Evolutionary conservation across 2,888 invertebrate genomes (phyloP), one percentile per base, ranked within the genome.

Genomic region (Drosophila meridiana): DNA sequence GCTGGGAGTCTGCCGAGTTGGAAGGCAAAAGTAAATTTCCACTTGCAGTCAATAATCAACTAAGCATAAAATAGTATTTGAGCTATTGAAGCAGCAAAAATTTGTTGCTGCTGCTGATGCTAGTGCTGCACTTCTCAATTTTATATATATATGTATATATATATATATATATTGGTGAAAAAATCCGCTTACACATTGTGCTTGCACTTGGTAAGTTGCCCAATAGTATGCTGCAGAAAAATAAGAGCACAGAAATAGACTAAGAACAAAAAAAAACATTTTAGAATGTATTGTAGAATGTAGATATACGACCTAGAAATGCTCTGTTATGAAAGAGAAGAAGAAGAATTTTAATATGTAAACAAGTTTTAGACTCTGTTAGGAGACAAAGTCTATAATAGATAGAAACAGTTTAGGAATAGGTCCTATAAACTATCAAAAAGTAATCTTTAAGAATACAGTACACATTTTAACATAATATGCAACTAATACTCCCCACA

Each of bases 41-140:
- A 85, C 87, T 87, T 87, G 85, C 84, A 87, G 87, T 87, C 87
- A 83, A 87, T 87, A 87, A 87, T 87, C 88, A 87, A 86, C 87
- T 86, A 87, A 86, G 84, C 88, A 86, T 87, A 87, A 87, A 87
- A 87, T 87, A 87, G 84, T 82, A 86, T 87, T 86, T 86, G 87
- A 87, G 80, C 87, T 82, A 87, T 85, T 87, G 87, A 85, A 77
- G 83, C 86, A 83, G 86, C 79, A 87, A 81, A 86, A 87, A 83
- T 85, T 80, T 83, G 81, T 69, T 80, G 71, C 67, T 80, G 69
- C 73, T 72, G 65, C 42, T 69, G 66, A 40, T 67, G 30, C 70
- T 57, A 45, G 45, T 45, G 34, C 40, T 69, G 62, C 43, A 45
- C 30, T 58, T 58, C 64, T 75, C 13, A 43, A n/a, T 40, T 50